A percentile compares a stretch with the other conserved stretches of the same genome.
These are phyloP conservation scores for Fregetta grallaria DNA, from an alignment of 2,113 vertebrate species.

Conservation along the genomic window DNA sequence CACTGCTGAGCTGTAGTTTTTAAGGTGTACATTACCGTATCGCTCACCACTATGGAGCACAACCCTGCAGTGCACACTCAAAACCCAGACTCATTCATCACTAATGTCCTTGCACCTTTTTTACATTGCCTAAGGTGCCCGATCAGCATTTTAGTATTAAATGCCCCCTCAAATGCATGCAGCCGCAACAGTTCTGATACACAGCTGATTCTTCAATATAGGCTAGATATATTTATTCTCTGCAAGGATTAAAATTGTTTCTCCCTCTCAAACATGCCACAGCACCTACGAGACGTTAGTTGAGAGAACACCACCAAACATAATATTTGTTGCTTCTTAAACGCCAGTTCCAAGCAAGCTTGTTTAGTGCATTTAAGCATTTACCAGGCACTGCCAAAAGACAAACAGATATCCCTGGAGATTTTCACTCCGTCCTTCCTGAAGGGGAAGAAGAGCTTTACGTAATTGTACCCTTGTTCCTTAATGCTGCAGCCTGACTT, in stretches of 20 bases:
- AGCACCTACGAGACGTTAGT: background rate
- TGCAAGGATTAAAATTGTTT: background rate
- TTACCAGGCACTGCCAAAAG: background rate
- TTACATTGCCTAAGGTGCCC: background rate
- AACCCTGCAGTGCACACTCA: background rate
- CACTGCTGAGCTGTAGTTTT: background rate
- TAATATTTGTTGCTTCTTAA: background rate
- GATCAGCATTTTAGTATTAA: background rate
- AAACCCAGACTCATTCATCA: background rate
- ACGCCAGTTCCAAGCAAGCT: background rate
- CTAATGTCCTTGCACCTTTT: background rate
- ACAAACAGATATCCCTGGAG: constrained; percentile 4
- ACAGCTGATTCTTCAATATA: background rate
- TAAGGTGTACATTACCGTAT: background rate
- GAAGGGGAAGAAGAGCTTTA: background rate
- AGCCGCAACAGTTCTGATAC: background rate
- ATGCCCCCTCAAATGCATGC: background rate
- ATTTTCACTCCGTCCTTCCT: background rate
- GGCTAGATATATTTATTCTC: background rate
- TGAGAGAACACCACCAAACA: background rate
- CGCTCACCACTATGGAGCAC: rapidly evolving
- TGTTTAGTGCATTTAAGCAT: background rate
- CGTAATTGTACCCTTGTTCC: background rate
- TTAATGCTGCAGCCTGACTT: background rate
- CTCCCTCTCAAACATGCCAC: background rate